Conservation (phyloP, 2,888 invertebrate species). For the Lysandra bellargus region DNA sequence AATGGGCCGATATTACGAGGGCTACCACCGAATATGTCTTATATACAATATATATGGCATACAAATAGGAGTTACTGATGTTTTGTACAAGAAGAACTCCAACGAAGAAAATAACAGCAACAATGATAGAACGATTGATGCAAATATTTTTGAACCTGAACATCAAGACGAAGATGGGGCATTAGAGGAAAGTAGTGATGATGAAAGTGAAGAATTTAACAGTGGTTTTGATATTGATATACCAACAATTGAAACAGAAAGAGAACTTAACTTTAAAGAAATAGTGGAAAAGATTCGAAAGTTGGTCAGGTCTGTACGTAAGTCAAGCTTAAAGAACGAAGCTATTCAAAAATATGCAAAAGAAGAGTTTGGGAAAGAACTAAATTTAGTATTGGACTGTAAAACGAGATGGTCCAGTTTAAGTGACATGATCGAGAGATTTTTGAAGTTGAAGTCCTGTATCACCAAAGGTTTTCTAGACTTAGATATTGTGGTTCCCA, state of each 20-base stretch:
- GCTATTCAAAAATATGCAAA: constrained; percentile 32
- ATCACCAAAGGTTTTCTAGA: constrained; percentile 41
- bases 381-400: constrained; percentile 36
- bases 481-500: constrained; percentile 32
- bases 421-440: constrained; percentile 37
- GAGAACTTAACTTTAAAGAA: constrained; percentile 1
- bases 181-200: not conserved
- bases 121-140: constrained; percentile 1
- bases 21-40: constrained; percentile 22
- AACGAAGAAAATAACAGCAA: constrained; percentile 4
- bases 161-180: constrained; percentile 11
- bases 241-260: constrained; percentile 2
- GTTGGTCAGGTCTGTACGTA: constrained; percentile 31
- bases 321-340: constrained; percentile 38
- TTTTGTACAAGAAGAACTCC: constrained; percentile 17
- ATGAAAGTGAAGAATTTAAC: constrained; percentile 21
- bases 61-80: constrained; percentile 20
- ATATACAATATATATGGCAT: constrained; percentile 1
- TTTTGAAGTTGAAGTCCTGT: constrained; percentile 39
- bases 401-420: constrained; percentile 39
- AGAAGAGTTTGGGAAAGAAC: constrained; percentile 32
- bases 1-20: not conserved
- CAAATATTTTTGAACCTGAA: constrained; percentile 5
- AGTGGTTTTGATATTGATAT: not conserved
- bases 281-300: constrained; percentile 23